A percentile compares a stretch with the other conserved stretches of the same genome.
phyloP scores from a whole-genome alignment of 2,113 vertebrate genomes.

The Marcusenius ussheri region DNA sequence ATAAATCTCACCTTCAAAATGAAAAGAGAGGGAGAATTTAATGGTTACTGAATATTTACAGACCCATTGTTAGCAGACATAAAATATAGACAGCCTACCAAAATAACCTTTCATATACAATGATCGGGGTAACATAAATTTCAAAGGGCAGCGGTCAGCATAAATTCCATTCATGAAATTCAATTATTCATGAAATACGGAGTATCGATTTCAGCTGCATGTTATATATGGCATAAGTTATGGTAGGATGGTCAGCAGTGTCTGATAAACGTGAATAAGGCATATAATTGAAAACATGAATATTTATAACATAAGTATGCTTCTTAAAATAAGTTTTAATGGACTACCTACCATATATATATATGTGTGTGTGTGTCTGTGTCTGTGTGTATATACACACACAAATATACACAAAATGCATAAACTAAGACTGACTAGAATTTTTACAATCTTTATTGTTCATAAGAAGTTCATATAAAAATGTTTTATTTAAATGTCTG shows the following conservation, averaged over 20 bases:
- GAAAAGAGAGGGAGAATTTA: conserved; percentile 46
- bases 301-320: not conserved
- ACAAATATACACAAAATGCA: not conserved
- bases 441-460: not conserved
- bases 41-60: conserved; percentile 42
- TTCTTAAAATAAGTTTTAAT: not conserved
- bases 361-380: no score
- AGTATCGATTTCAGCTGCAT: not conserved
- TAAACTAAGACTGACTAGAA: not conserved
- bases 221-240: not conserved
- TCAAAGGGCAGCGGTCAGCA: conserved; percentile 45
- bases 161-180: conserved; percentile 40
- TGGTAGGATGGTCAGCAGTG: not conserved
- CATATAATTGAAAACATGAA: not conserved
- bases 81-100: conserved; percentile 36
- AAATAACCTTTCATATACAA: not conserved
- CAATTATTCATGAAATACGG: conserved; percentile 30
- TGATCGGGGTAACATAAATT: conserved; percentile 5
- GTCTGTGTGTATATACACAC: not conserved
- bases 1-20: conserved; percentile 54
- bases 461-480: not conserved
- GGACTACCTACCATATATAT: not conserved
- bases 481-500: not conserved
- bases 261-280: not conserved
- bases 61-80: conserved; percentile 47